A percentile compares a stretch with the other conserved stretches of the same genome.
Evolutionary conservation across 2,113 vertebrate genomes (phyloP).

Genomic region (Entosphenus tridentatus): DNA sequence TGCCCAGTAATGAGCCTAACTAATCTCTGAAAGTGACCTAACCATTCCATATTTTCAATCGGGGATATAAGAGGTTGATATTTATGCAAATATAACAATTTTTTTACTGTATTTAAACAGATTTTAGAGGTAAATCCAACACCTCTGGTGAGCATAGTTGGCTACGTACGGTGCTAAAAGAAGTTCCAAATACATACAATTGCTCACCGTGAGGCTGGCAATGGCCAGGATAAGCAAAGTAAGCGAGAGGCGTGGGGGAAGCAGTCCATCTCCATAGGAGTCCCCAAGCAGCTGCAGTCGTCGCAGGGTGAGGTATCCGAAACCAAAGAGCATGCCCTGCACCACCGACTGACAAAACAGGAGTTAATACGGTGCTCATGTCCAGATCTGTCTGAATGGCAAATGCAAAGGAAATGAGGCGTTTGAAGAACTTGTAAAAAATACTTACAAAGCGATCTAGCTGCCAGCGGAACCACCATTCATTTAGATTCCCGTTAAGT

Average conservation of each 20-base stretch:
- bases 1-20: too few species aligned
- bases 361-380: too few species aligned
- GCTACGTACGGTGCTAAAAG: too few species aligned
- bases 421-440: neutral
- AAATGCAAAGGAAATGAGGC: too few species aligned
- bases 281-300: slow-evolving; percentile 59
- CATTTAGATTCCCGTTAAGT: slow-evolving; percentile 60
- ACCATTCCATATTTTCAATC: too few species aligned
- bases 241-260: slow-evolving; percentile 56
- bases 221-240: slow-evolving; percentile 58
- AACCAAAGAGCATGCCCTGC: slow-evolving; percentile 79
- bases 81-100: too few species aligned
- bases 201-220: slow-evolving; percentile 58
- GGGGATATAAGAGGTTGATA: too few species aligned
- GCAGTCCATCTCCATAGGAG: slow-evolving; percentile 65
- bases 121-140: neutral
- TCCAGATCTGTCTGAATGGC: too few species aligned
- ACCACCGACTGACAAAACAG: slow-evolving; percentile 43
- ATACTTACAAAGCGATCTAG: slow-evolving; percentile 68
- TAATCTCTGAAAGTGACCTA: too few species aligned
- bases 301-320: slow-evolving; percentile 68
- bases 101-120: too few species aligned
- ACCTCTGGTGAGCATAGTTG: too few species aligned
- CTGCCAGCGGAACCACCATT: slow-evolving; percentile 98
- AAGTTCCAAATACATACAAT: neutral